Percentiles rank a stretch among this genome's conserved stretches.
phyloP scores from a whole-genome alignment of 2,888 invertebrate species.

The Lampropteryx suffumata region DNA sequence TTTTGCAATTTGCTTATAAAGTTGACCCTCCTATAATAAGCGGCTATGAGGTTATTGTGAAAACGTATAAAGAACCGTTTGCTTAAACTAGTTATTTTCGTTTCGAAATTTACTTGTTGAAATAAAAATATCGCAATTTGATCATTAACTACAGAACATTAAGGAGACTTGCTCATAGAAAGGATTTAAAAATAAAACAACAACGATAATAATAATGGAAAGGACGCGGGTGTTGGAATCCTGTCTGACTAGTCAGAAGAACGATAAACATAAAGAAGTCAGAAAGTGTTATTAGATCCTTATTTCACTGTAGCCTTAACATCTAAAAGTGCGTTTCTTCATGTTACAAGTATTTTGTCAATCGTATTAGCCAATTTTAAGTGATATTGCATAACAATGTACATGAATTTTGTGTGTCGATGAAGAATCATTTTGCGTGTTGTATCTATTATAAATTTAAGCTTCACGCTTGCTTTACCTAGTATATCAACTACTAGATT shows the following conservation, averaged over 20 bases:
- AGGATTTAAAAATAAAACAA: conserved; percentile 13
- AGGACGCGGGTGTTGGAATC: conserved; percentile 34
- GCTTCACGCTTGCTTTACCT: no score
- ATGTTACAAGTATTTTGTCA: not conserved
- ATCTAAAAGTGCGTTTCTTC: no score
- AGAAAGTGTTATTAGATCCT: conserved; percentile 25
- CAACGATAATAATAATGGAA: conserved; percentile 7
- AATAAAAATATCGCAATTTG: not conserved
- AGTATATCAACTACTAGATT: conserved; percentile 2
- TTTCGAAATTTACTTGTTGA: not conserved
- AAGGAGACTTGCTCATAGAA: no score
- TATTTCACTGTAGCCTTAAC: no score
- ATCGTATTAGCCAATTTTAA: not conserved
- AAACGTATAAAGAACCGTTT: conserved; percentile 5
- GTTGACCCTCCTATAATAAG: conserved; percentile 17
- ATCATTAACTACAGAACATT: no score
- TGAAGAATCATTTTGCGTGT: no score
- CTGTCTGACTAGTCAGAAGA: conserved; percentile 38
- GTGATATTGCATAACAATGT: no score
- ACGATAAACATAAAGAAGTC: not conserved
- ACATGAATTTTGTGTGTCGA: no score
- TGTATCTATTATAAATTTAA: no score
- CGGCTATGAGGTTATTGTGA: conserved; percentile 3
- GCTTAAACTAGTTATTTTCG: not conserved
- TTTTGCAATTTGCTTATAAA: conserved; percentile 22